These are phyloP conservation scores for Endomychus coccineus DNA, from an alignment of 2,888 invertebrate genomes.

Conservation along the genomic window DNA sequence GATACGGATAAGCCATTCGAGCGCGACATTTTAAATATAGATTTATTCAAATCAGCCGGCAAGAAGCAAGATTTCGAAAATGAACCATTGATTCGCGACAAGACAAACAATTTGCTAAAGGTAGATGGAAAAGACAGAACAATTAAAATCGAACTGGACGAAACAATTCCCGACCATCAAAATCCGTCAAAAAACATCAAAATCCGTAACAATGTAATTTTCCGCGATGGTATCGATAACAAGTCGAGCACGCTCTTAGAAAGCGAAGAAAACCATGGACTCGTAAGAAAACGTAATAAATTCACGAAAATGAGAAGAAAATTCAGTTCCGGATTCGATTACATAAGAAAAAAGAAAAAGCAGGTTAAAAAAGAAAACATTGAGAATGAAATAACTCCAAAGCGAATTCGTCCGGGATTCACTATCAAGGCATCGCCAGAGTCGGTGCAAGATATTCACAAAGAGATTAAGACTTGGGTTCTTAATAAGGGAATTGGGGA, in stretches of 20 bases:
- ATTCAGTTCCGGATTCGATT: constrained; percentile 80
- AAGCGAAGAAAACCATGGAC: constrained; percentile 33
- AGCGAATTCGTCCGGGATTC: constrained; percentile 24
- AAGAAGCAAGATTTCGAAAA: constrained; percentile 15
- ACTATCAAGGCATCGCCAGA: constrained; percentile 52
- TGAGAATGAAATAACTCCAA: constrained; percentile 21
- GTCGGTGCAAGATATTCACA: constrained; percentile 69
- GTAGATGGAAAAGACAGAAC: constrained; percentile 28
- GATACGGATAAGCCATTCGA: constrained; percentile 28
- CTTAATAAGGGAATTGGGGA: constrained; percentile 92
- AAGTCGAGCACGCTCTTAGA: constrained; percentile 38
- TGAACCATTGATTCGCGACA: constrained; percentile 20
- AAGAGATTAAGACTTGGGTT: constrained; percentile 84
- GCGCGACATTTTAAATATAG: constrained; percentile 48
- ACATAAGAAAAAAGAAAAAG: constrained; percentile 83
- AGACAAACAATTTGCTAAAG: constrained; percentile 31
- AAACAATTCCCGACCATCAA: constrained; percentile 25
- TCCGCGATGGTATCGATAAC: constrained; percentile 37
- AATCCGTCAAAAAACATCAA: constrained; percentile 15
- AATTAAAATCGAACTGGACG: constrained; percentile 30
- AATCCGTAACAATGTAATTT: no score
- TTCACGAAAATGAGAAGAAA: constrained; percentile 63
- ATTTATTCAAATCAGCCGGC: constrained; percentile 43
- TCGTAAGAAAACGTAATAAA: constrained; percentile 51
- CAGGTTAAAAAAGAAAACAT: constrained; percentile 46